A percentile compares a stretch with the other conserved stretches of the same genome.
Evolutionary conservation across 2,113 vertebrate genomes (phyloP).

Genomic region (Anguilla japonica): DNA sequence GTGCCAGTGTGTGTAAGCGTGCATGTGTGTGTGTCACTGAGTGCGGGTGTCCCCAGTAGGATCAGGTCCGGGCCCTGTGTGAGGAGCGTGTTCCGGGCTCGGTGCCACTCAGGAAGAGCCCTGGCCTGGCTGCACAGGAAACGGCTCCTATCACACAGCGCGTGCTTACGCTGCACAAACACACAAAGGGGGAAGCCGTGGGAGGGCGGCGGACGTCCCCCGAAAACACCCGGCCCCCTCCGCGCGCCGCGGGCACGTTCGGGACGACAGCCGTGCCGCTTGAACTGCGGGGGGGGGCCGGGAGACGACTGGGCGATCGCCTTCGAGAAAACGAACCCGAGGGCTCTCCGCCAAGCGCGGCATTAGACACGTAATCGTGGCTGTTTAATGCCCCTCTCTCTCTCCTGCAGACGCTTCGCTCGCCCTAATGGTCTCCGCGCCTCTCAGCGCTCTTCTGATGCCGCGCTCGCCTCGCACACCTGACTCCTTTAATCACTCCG

Average conservation of each 20-base stretch:
- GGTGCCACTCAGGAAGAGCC: slow-evolving; percentile 61
- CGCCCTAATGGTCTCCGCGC: no score
- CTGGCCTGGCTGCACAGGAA: slow-evolving; percentile 62
- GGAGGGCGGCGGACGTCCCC: slow-evolving; percentile 22
- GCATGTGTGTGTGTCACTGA: slow-evolving; percentile 29
- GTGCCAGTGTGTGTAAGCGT: no score
- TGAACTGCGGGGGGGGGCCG: background rate
- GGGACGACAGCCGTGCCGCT: background rate
- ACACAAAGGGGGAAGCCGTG: slow-evolving; percentile 31
- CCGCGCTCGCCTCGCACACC: background rate
- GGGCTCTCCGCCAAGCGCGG: background rate
- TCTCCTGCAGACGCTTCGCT: background rate
- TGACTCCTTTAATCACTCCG: no score
- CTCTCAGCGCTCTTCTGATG: background rate
- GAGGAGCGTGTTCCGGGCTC: slow-evolving; percentile 40
- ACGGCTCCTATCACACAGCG: slow-evolving; percentile 61
- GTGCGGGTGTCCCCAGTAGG: background rate
- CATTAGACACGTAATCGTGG: background rate
- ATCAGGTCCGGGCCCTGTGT: background rate
- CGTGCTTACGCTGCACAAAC: slow-evolving; percentile 67
- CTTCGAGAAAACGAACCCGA: background rate
- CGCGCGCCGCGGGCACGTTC: background rate
- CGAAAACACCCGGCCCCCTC: slow-evolving; percentile 31
- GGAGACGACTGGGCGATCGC: background rate
- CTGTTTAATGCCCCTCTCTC: background rate